Percentiles rank a stretch among this genome's conserved stretches.
phyloP scores from a whole-genome alignment of 2,113 vertebrate genomes.

The Myotis lucifugus region DNA sequence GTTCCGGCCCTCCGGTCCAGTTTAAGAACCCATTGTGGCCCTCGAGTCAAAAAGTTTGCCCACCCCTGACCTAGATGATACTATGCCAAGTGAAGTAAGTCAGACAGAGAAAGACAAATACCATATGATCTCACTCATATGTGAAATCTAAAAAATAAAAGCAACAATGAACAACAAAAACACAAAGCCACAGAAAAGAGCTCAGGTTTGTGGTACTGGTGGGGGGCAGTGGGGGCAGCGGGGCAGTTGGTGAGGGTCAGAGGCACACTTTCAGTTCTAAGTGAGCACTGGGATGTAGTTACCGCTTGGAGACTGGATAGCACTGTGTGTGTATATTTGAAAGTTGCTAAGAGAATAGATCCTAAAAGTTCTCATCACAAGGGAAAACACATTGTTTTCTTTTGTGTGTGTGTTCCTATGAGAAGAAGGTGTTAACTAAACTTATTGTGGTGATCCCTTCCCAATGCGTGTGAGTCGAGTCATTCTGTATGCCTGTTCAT shows the following conservation, averaged over 20 bases:
- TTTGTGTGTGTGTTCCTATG: not conserved
- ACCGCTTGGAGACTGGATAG: too few relatives aligned
- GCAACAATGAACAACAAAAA: not conserved
- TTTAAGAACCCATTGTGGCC: too few relatives aligned
- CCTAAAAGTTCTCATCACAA: not conserved
- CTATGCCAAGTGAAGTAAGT: not conserved
- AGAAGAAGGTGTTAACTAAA: conserved; percentile 13
- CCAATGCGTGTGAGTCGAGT: not conserved
- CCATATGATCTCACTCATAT: not conserved
- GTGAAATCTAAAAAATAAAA: not conserved
- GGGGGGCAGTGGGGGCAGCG: not conserved
- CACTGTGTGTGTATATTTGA: too few relatives aligned
- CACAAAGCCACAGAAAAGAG: not conserved
- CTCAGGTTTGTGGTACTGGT: not conserved
- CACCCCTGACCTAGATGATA: not conserved
- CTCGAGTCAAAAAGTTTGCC: too few relatives aligned
- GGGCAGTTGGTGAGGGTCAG: too few relatives aligned
- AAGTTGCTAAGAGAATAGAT: not conserved
- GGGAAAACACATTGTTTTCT: not conserved
- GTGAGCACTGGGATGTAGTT: not conserved
- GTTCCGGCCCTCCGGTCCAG: too few relatives aligned
- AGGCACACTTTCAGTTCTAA: not conserved
- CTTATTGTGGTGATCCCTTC: not conserved
- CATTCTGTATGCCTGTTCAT: not conserved
- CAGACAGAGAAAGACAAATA: not conserved